Evolutionary conservation across 2,888 invertebrate genomes (phyloP).

Genomic region (Cerastoderma edule): DNA sequence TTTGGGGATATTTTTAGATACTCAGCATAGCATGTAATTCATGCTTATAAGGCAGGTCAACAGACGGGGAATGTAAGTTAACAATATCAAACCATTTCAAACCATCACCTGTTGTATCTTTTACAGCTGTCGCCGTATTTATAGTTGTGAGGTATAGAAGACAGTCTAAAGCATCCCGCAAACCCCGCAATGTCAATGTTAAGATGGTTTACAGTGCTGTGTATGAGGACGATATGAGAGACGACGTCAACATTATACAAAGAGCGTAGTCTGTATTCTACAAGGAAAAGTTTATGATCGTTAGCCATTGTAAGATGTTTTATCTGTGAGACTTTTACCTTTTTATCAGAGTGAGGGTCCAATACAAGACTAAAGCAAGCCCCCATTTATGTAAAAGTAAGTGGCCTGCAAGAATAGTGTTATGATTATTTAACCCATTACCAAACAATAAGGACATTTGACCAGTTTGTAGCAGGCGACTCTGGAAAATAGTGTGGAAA

Average conservation of each 20-base stretch:
- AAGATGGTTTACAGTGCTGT: slow-evolving; percentile 25
- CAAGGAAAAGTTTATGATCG: too few species aligned
- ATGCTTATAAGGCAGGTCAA: too few species aligned
- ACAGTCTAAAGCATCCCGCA: background rate
- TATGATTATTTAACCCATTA: background rate
- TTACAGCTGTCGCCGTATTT: slow-evolving; percentile 37
- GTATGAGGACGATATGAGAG: slow-evolving; percentile 8
- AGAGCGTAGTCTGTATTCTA: slow-evolving; percentile 10
- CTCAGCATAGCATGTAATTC: too few species aligned
- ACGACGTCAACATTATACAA: slow-evolving; percentile 21
- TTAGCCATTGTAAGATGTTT: too few species aligned
- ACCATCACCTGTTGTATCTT: background rate
- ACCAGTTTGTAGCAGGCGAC: background rate
- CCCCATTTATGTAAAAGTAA: too few species aligned
- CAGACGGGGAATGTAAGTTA: too few species aligned
- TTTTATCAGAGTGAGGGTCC: too few species aligned
- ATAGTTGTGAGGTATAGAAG: slow-evolving; percentile 13
- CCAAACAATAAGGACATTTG: background rate
- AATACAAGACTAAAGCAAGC: too few species aligned
- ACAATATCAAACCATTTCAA: too few species aligned
- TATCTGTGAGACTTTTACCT: too few species aligned
- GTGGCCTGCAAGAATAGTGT: too few species aligned
- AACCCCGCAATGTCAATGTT: background rate
- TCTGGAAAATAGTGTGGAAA: slow-evolving; percentile 3
- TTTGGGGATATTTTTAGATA: too few species aligned